Percentiles rank a stretch among this genome's conserved stretches.
These are phyloP conservation scores for Chromoteleia sp. DNA, from an alignment of 2,888 invertebrate species.

Conservation along the genomic window DNA sequence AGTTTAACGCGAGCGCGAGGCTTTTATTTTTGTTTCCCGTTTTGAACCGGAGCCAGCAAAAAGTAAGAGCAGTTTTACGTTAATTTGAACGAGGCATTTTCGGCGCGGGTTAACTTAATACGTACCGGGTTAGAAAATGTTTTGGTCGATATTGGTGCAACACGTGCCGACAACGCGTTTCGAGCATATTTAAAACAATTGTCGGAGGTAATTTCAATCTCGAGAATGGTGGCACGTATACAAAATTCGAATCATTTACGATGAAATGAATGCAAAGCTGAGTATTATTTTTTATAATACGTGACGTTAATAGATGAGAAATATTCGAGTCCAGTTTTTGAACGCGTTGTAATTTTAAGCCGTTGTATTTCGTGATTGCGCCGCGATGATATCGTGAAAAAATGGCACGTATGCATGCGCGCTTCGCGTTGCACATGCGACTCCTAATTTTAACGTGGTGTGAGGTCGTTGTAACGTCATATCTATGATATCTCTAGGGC, in stretches of 20 bases:
- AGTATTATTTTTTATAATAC: background rate
- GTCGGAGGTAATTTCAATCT: conserved; percentile 1
- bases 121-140: conserved; percentile 20
- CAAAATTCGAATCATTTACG: too few relatives aligned
- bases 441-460: conserved; percentile 30
- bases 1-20: background rate
- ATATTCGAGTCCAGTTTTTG: conserved; percentile 4
- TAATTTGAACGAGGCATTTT: conserved; percentile 14
- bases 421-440: conserved; percentile 28
- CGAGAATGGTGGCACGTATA: background rate
- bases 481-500: conserved; percentile 21
- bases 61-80: conserved; percentile 11
- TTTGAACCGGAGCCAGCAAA: conserved; percentile 6
- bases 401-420: conserved; percentile 30
- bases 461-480: conserved; percentile 37
- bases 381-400: conserved; percentile 27
- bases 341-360: conserved; percentile 31
- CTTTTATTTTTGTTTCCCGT: conserved; percentile 1
- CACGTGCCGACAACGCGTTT: conserved; percentile 19
- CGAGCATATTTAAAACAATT: conserved; percentile 8
- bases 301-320: background rate
- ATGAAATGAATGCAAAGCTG: background rate
- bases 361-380: conserved; percentile 29
- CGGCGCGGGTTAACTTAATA: conserved; percentile 9
- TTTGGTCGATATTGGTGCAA: conserved; percentile 31